Base-by-base conservation (phyloP, 2,113 vertebrate genomes). In the Semicossyphus pulcher region DNA sequence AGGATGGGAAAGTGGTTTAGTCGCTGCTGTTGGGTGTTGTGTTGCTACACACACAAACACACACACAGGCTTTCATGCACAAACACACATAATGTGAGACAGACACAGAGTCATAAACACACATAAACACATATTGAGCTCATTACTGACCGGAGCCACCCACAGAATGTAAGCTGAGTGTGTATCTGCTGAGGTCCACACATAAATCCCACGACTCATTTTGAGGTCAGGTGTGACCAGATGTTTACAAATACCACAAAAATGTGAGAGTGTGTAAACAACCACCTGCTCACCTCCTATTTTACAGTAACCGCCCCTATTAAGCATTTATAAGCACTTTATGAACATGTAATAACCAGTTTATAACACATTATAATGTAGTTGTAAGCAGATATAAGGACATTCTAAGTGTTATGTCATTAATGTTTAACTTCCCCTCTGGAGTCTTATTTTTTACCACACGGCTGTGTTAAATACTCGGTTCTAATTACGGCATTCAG, bases 1-100 rank as follows among this genome's bases (percentile, higher is more conserved):
- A 73, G 78, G 78, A 82, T 69, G 42, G 80, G 72, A 84, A 84
- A 78, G 78, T 76, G 85, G 23, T 58, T n/a, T 6, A 26, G 2
- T 37, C 1, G 10, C 37, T 37, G 10, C 42, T 64, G 71, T 61
- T 20, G 18, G 51, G 21, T 60, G 84, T 61, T 26, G n/a, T n/a
- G n/a, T n/a, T n/a, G n/a, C n/a, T n/a, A 51, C 60, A 47, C n/a
- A 54, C 34, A 54, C 34, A 57, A 39, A 47, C 34, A 42, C 12
- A 58, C 4, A 63, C 7, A 69, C 54, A 21, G 1, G 61, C 34
- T 76, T 34, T 10, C 52, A 42, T 14, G 14, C 65, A 58, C 51
- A 61, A 5, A 59, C 23, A 58, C 16, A 20, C 29, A 58, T 3
- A 54, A 53, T 44, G 9, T 0, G 23, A 60, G 26, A 4, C 61